phyloP scores from a whole-genome alignment of 2,797 vertebrate species.

The Gallinago nigripennis region DNA sequence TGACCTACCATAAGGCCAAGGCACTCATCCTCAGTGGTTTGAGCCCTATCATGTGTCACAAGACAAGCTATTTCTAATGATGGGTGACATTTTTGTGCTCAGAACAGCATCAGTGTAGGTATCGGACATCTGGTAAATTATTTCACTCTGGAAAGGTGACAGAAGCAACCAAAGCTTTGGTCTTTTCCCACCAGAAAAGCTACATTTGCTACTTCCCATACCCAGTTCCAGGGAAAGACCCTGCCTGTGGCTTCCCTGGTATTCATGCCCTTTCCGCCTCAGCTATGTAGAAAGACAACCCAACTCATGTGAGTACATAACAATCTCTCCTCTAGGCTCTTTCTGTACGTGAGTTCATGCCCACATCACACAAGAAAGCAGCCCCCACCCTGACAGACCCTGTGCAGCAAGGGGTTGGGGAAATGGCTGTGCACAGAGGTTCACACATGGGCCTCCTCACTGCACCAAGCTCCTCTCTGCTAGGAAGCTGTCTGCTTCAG shows the following conservation, averaged over 20 bases:
- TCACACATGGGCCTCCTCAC: neutral
- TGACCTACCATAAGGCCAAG: neutral
- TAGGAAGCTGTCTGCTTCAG: neutral
- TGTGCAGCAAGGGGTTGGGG: neutral
- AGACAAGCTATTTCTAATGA: neutral
- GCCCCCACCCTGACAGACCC: neutral
- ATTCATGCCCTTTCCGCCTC: neutral
- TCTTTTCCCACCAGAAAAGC: neutral
- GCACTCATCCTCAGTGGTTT: neutral
- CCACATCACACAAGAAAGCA: neutral
- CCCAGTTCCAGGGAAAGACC: neutral
- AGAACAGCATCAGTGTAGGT: neutral
- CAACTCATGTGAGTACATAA: neutral
- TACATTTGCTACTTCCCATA: neutral
- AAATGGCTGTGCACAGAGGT: rapidly evolving
- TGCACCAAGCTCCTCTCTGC: neutral
- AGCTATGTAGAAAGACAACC: neutral
- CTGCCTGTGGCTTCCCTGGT: neutral
- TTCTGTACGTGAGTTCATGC: rapidly evolving
- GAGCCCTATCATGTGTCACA: neutral
- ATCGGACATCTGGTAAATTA: neutral
- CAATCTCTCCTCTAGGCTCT: neutral
- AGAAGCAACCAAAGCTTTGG: neutral
- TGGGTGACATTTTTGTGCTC: neutral
- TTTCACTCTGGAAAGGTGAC: neutral